Evolutionary conservation across 2,797 vertebrate genomes (phyloP), one percentile per base, ranked within the genome.

Genomic region (Pterois miles): DNA sequence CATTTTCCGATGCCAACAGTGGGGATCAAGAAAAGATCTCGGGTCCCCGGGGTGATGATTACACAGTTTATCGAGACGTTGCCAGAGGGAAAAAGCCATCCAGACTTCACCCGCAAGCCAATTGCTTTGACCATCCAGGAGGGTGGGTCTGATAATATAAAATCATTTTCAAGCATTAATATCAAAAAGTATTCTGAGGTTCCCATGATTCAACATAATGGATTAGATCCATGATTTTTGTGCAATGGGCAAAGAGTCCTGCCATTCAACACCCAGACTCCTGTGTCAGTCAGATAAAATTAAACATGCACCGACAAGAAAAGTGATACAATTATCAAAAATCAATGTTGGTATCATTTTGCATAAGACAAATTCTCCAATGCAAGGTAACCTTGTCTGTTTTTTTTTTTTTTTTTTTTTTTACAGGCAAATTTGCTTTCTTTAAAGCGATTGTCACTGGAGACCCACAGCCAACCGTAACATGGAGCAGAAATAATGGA

Each of bases 51-150:
- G 18, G 96, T 98, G 84, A 89, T 93, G 76, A 91, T 97, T 79
- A 95, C 88, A 53, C 96, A 96, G 87, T 96, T 93, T 89, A 91
- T 95, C 50, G 95, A 97, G 50, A 85, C 94, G 1, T 33, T 98
- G 65, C 96, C 96, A 0, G 65, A 95, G 53, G 96, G 96, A 72
- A 96, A 92, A 83, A 96, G 90, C 65, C 90, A 90, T 0, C 96
- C 96, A 4, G 96, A 97, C 88, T 97, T 98, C 81, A 95, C 92
- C 81, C 94, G 87, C 85, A 98, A 97, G 86, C 97, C 96, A 0
- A 83, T 97, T 60, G 94, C 94, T 80, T 82, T 96, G 89, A 97
- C 96, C 1, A 91, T 98, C 75, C 95, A 96, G 62, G 96, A 98
- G 88, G 97, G 96, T 93, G 86, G 11, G 86, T 54, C 46, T 62